Evolutionary conservation across 2,888 invertebrate genomes (phyloP), one percentile per base, ranked within the genome.

Genomic region (Himalopsyche tibetana): DNA sequence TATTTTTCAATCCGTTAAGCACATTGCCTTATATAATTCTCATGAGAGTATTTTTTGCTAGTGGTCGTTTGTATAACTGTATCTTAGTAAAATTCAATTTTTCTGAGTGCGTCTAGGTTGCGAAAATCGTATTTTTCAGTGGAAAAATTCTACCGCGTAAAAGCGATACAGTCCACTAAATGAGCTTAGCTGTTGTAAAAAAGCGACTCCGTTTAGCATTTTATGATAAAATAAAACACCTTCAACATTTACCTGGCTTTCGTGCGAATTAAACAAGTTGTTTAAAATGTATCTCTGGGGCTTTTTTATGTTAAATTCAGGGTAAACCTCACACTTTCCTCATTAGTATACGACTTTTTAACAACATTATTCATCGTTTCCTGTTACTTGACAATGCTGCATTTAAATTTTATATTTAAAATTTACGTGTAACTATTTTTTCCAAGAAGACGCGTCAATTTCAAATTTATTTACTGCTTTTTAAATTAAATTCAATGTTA

Each of bases 281-380:
- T 63, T 63, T 63, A 63, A 63, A 63, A 63, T 63, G 63, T 63
- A 63, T 63, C 63, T 63, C 63, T 63, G 63, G 63, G 63, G 63
- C 28, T 63, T 63, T 63, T 63, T 63, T 28, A 63, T 19, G 63
- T 28, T 12, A 63, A 63, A 19, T 2, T 9, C 15, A 63, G 19
- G 19, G 63, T 63, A 28, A 63, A 63, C 63, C 63, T 63, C 63
- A 63, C 63, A 63, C 63, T 63, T 63, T 63, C 19, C 63, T 63
- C 63, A 63, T 63, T 63, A 63, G 63, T 63, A 63, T 63, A 63
- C 63, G 63, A 63, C 63, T 63, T 63, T 63, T 63, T 63, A 63
- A 63, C 63, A 63, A 63, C 63, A 63, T 63, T 63, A 63, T 63
- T 63, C 63, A 63, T 63, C 8, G 63, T 63, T 63, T 63, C 63